Base-by-base conservation (phyloP, 2,113 vertebrate species). In the Dasyurus viverrinus region DNA sequence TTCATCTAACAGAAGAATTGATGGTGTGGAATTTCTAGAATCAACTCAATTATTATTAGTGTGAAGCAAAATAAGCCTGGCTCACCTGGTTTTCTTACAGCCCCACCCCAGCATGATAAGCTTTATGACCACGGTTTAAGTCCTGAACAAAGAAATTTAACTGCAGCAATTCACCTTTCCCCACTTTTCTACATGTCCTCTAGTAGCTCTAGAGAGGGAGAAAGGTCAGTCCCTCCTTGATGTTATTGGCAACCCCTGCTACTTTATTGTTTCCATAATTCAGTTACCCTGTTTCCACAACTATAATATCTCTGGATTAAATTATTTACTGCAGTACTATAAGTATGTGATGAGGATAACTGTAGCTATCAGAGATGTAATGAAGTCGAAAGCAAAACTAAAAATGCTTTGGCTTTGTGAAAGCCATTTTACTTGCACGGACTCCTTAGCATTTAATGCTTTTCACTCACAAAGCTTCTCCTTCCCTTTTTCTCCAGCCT, bases 401-500 rank as follows among this genome's bases (percentile, higher is more conserved):
- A n/a, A 36, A 84, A 84, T 22, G 6, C 8, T 42, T 84, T n/a
- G 68, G n/a, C 19, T 84, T 42, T 84, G n/a, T 84, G 36, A 84
- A 84, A 84, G 68, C 36, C 7, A 42, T 42, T 0, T 23, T n/a
- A 84, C 2, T 84, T 84, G 23, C n/a, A 76, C 23, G 19, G n/a
- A 22, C 16, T 84, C 42, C 16, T 84, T 42, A 84, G 16, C 16
- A n/a, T 84, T 36, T 57, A 23, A 12, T 14, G 46, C 1, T 89
- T 30, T 90, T 89, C 54, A 89, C 76, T 91, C 5, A 1, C 8
- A 25, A 7, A 6, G 25, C 25, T 0, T 50, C 27, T 6, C 48
- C 68, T 14, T 60, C 48, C 36, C n/a, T 84, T 68, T 90, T 9
- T 92, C 89, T 91, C 89, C 89, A 84, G 93, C 89, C 90, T 42